Evolutionary conservation across 2,888 invertebrate species (phyloP).

Genomic region (Theretra japonica): DNA sequence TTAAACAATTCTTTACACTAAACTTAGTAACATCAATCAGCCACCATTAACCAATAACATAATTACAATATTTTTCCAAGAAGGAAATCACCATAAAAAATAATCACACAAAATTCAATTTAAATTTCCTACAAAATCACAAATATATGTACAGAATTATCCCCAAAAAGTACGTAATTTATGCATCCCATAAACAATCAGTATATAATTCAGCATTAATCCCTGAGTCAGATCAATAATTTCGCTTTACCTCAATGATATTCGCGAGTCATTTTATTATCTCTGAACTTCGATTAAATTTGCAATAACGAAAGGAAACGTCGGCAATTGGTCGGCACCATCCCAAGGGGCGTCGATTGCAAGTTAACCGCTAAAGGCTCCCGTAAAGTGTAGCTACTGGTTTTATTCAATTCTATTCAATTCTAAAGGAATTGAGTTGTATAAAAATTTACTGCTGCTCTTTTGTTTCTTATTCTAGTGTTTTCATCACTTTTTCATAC

Average conservation of each 20-base stretch:
- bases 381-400: constrained; percentile 8
- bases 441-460: not conserved
- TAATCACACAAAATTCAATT: not conserved
- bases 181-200: not conserved
- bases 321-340: constrained; percentile 15
- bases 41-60: too few relatives aligned
- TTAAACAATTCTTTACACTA: too few relatives aligned
- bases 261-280: constrained; percentile 23
- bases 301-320: constrained; percentile 25
- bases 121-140: not conserved
- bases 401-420: constrained; percentile 14
- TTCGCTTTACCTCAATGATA: not conserved
- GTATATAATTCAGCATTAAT: not conserved
- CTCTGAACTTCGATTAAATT: constrained; percentile 24
- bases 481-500: not conserved
- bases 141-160: not conserved
- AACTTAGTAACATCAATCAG: too few relatives aligned
- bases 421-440: not conserved
- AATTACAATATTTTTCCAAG: too few relatives aligned
- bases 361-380: constrained; percentile 24
- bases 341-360: constrained; percentile 22
- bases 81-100: too few relatives aligned
- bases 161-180: not conserved
- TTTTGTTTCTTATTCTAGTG: not conserved
- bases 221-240: constrained; percentile 14